These are phyloP conservation scores for Cuculus canorus DNA, from an alignment of 2,797 vertebrate genomes.

Conservation along the genomic window DNA sequence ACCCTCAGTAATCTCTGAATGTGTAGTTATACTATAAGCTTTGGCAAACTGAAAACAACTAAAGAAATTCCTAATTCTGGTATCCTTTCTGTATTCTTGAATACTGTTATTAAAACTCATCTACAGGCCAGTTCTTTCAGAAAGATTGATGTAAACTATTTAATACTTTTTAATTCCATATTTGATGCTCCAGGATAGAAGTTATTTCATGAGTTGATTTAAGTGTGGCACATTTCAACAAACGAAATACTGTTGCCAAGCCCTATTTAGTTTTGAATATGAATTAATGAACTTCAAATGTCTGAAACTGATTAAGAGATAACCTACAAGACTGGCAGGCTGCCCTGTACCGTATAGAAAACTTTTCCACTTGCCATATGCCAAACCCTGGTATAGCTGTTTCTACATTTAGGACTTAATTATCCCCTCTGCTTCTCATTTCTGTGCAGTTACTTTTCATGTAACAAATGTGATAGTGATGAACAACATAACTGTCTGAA, in stretches of 20 bases:
- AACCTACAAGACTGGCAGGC: neutral
- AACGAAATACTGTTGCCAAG: neutral
- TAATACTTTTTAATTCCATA: constrained; percentile 31
- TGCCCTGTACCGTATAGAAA: neutral
- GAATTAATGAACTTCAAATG: neutral
- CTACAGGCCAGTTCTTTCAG: neutral
- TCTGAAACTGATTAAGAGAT: neutral
- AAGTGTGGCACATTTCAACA: neutral
- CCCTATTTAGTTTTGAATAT: neutral
- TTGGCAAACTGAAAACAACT: neutral
- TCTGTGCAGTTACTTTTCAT: neutral
- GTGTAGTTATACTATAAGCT: neutral
- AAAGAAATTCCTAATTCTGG: neutral
- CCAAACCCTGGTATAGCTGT: neutral
- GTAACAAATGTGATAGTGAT: neutral
- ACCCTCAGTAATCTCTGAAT: neutral
- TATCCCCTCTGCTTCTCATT: neutral
- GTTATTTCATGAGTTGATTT: neutral
- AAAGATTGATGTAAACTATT: constrained; percentile 12
- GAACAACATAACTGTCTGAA: neutral
- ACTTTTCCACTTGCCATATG: neutral
- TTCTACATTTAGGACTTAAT: neutral
- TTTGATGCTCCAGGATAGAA: constrained; percentile 17
- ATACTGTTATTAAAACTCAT: neutral
- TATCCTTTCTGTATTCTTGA: neutral